Evolutionary conservation across 1,140 invertebrate genomes (phyloP).

Genomic region (Hylaeus anthracinus): DNA sequence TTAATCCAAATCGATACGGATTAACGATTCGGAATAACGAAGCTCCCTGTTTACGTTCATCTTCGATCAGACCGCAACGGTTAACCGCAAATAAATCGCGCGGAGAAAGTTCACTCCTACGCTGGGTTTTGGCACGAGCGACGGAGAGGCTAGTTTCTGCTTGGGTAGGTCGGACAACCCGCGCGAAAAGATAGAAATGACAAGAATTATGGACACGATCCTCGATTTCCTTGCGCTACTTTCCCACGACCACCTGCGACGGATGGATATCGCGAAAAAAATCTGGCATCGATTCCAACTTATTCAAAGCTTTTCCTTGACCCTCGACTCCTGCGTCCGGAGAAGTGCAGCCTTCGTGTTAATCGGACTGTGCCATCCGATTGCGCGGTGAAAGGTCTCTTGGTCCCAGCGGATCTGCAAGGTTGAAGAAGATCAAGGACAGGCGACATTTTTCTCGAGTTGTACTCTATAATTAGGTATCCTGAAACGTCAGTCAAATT

Average conservation of each 20-base stretch:
- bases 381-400: not conserved
- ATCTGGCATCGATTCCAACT: not conserved
- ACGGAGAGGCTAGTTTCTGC: conserved; percentile 12
- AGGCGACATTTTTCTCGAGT: too few relatives aligned
- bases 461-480: too few relatives aligned
- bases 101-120: conserved; percentile 25
- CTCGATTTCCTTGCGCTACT: conserved; percentile 40
- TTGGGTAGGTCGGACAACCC: not conserved
- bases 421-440: too few relatives aligned
- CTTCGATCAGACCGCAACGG: not conserved
- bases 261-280: not conserved
- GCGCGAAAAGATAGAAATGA: conserved; percentile 16
- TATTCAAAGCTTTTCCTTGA: not conserved
- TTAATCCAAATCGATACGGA: too few relatives aligned
- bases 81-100: conserved; percentile 5
- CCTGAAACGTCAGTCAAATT: too few relatives aligned
- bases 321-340: not conserved
- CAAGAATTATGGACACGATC: conserved; percentile 41
- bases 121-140: conserved; percentile 2
- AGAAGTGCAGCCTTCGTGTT: not conserved
- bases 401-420: too few relatives aligned
- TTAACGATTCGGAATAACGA: too few relatives aligned
- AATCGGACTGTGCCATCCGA: too few relatives aligned
- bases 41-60: too few relatives aligned
- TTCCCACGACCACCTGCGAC: conserved; percentile 3